phyloP scores from a whole-genome alignment of 2,888 invertebrate genomes.

The Pristionchus exspectatus region DNA sequence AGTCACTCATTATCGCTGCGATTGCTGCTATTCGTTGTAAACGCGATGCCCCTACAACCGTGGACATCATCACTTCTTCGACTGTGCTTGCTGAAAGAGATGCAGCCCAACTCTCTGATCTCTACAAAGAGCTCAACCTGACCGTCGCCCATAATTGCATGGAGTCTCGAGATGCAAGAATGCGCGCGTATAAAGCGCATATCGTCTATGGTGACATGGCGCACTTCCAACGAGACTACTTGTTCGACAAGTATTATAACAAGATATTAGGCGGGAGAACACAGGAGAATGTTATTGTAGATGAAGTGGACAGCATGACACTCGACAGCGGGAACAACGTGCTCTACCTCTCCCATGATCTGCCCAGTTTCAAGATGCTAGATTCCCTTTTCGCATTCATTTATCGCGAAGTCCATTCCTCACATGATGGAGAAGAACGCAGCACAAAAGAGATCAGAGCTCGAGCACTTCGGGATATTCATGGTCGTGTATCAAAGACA shows the following conservation, averaged over 20 bases:
- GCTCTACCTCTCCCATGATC: slow-evolving; percentile 79
- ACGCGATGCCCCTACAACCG: not conserved
- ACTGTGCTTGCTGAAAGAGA: slow-evolving; percentile 78
- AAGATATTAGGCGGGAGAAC: slow-evolving; percentile 75
- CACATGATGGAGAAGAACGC: not conserved
- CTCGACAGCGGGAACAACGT: slow-evolving; percentile 80
- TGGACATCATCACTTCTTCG: not conserved
- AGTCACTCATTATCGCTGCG: slow-evolving; percentile 78
- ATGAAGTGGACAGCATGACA: slow-evolving; percentile 81
- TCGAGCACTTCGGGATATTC: not conserved
- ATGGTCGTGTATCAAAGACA: not conserved
- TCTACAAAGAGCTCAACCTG: slow-evolving; percentile 69
- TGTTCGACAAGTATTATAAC: slow-evolving; percentile 78
- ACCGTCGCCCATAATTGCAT: slow-evolving; percentile 74
- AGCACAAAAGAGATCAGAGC: not conserved
- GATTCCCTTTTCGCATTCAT: slow-evolving; percentile 63
- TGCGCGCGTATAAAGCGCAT: slow-evolving; percentile 72
- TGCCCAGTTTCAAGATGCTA: slow-evolving; percentile 79
- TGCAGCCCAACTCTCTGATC: slow-evolving; percentile 68
- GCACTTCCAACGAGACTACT: slow-evolving; percentile 78
- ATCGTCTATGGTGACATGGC: slow-evolving; percentile 79
- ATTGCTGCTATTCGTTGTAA: slow-evolving; percentile 74
- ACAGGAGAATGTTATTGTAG: slow-evolving; percentile 78
- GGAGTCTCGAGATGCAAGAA: slow-evolving; percentile 67
- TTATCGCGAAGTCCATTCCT: not conserved